Base-by-base conservation (phyloP, 2,888 invertebrate species). In the Eupithecia pulchellata region DNA sequence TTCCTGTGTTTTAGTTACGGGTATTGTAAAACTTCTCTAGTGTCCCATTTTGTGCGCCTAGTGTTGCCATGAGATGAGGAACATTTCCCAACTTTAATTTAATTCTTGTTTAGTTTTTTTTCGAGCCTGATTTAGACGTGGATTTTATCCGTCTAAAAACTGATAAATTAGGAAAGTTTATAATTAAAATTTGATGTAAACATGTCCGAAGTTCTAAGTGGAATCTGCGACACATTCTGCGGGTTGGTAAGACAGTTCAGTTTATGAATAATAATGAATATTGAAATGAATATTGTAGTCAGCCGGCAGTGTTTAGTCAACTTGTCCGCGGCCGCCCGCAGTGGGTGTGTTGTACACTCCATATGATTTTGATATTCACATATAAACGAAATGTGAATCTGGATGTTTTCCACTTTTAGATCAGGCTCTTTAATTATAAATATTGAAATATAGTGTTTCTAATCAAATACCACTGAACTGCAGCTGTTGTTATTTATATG, bases 81-180 rank as follows among this genome's bases (percentile, higher is more conserved):
- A 47, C 20, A 25, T 64, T 20, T 14, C 11, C 30, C 42, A 20
- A 47, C 30, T 32, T 20, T 68, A 60, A 32, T 39, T 63, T 62
- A 32, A 58, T 64, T 66, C 17, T 29, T 47, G 36, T 66, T 27
- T 68, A 25, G 30, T 39, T 47, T 4, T 52, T 42, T 42, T n/a
- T 55, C 61, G 34, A 74, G 74, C 68, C 72, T 60, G 66, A 67
- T 70, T 72, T 68, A 65, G 74, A 76, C 63, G 74, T 65, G 66
- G 57, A 29, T 0, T 29, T 14, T 6, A n/a, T 20, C 2, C 9
- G 11, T 47, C 20, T 6, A n/a, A 14, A 47, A 20, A 20, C 5
- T n/a, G 0, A 20, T 47, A 3, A 47, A 47, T 20, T 20, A 20
- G n/a, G 6, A 20, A 47, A 20, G 20, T 3, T 47, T 9, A n/a